Percentiles rank a stretch among this genome's conserved stretches.
These are phyloP conservation scores for Drosophila stalkeri DNA, from an alignment of 2,888 invertebrate species.

Conservation along the genomic window DNA sequence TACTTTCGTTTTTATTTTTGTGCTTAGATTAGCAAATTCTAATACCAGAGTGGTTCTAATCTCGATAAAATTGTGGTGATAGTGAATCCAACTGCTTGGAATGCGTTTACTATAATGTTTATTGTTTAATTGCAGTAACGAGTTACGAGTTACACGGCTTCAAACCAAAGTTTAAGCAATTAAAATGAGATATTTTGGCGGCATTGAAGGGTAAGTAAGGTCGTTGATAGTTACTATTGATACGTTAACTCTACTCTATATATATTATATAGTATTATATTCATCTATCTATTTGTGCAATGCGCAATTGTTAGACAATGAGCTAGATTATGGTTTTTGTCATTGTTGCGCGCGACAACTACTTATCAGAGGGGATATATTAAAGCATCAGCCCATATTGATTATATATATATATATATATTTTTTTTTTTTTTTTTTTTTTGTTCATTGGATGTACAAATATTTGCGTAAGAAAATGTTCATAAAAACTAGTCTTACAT, in stretches of 20 bases:
- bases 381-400: not conserved
- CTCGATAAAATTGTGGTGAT: constrained; percentile 55
- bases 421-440: constrained; percentile 2
- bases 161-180: constrained; percentile 15
- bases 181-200: constrained; percentile 81
- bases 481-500: not conserved
- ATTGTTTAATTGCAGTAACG: constrained; percentile 44
- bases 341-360: constrained; percentile 1
- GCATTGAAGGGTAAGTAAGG: constrained; percentile 82
- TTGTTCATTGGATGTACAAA: not conserved
- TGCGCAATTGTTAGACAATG: constrained; percentile 47
- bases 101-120: constrained; percentile 18
- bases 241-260: constrained; percentile 25
- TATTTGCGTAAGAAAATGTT: not conserved
- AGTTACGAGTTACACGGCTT: constrained; percentile 6
- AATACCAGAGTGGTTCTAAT: not conserved
- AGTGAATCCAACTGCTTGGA: constrained; percentile 13
- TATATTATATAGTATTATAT: constrained; percentile 3
- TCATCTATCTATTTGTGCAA: constrained; percentile 31
- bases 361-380: constrained; percentile 36
- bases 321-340: constrained; percentile 20
- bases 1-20: constrained; percentile 34
- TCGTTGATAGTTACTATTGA: constrained; percentile 31
- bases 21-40: constrained; percentile 29
- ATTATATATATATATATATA: not conserved